Percentiles rank a stretch among this genome's conserved stretches.
phyloP scores from a whole-genome alignment of 2,797 vertebrate genomes.

The Triplophysa bombifrons region DNA sequence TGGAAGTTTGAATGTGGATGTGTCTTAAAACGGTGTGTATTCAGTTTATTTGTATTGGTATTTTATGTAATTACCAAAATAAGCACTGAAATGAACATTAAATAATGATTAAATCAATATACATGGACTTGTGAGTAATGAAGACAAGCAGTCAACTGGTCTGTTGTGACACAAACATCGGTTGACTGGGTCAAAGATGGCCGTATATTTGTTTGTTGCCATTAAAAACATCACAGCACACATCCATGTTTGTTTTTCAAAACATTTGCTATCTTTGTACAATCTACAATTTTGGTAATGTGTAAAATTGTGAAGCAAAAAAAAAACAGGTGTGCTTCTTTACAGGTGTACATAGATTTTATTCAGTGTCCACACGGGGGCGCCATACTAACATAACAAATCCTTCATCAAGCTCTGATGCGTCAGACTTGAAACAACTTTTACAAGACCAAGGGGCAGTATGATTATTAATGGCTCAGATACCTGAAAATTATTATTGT shows the following conservation, averaged over 20 bases:
- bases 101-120: not conserved
- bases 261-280: not conserved
- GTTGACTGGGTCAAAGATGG: not conserved
- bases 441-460: not conserved
- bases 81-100: not conserved
- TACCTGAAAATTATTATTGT: not conserved
- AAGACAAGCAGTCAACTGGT: not conserved
- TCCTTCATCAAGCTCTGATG: not conserved
- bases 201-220: too few species aligned
- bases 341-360: not conserved
- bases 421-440: not conserved
- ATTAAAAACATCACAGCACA: not conserved
- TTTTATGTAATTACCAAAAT: not conserved
- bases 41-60: not conserved
- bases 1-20: not conserved
- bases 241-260: not conserved
- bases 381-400: not conserved
- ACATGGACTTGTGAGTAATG: not conserved
- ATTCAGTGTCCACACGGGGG: conserved; percentile 33
- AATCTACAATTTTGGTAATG: not conserved
- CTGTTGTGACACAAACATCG: not conserved
- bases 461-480: not conserved
- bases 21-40: not conserved
- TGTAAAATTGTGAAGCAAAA: not conserved
- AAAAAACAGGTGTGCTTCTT: not conserved